Evolutionary conservation across 2,888 invertebrate species (phyloP).

Genomic region (Catocala nupta): DNA sequence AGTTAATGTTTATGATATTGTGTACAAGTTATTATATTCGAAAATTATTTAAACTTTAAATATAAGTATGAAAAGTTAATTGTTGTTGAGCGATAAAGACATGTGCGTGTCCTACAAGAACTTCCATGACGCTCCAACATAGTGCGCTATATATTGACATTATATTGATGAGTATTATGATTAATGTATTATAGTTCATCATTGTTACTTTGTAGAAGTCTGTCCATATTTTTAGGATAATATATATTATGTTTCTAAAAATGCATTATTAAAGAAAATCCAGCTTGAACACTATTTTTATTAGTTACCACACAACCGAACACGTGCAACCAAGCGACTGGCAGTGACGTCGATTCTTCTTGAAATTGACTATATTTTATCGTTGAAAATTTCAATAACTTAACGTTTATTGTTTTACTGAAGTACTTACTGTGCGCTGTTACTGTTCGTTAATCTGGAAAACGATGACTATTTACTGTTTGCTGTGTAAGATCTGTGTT

Average conservation of each 20-base stretch:
- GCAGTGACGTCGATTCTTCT: conserved; percentile 21
- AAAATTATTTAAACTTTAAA: too few species aligned
- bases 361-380: conserved; percentile 38
- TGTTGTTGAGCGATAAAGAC: too few species aligned
- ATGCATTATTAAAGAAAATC: conserved; percentile 6
- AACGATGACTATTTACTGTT: conserved; percentile 21
- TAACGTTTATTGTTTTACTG: conserved; percentile 14
- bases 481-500: conserved; percentile 14
- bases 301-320: conserved; percentile 10
- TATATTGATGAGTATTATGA: too few species aligned
- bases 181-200: too few species aligned
- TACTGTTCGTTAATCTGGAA: conserved; percentile 2
- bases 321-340: conserved; percentile 8
- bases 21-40: too few species aligned
- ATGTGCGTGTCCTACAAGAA: too few species aligned
- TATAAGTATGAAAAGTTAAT: too few species aligned
- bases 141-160: too few species aligned
- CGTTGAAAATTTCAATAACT: conserved; percentile 31
- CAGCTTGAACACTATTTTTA: conserved; percentile 9
- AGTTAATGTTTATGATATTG: too few species aligned
- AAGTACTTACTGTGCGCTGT: conserved; percentile 5
- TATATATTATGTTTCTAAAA: neutral
- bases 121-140: too few species aligned
- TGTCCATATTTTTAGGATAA: neutral
- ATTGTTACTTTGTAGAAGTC: too few species aligned